Base-by-base conservation (phyloP, 2,888 invertebrate genomes). In the Fragum fragum region DNA sequence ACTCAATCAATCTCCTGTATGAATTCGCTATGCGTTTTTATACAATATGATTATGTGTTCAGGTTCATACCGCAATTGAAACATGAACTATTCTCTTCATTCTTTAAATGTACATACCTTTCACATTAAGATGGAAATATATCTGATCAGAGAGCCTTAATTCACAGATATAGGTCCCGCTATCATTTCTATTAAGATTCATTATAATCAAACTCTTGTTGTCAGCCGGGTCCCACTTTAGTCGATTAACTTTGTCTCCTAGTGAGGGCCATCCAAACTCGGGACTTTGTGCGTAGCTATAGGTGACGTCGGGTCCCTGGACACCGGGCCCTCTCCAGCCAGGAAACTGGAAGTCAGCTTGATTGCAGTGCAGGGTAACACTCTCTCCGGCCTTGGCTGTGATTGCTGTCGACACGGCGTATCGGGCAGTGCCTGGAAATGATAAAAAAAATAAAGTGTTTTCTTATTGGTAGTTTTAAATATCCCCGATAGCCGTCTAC, bases 91-190 rank as follows among this genome's bases (percentile, higher is more conserved):
- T n/a, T n/a, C n/a, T n/a, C n/a, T n/a, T n/a, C n/a, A n/a, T n/a
- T n/a, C n/a, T n/a, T n/a, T 18, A 28, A 29, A 61, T 14, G 1
- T 5, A 32, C 61, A 18, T 6, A 61, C 61, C 61, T 61, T 29
- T 61, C 7, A 61, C 61, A 1, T 11, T 18, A 1, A 32, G n/a
- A 32, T 14, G 1, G n/a, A 61, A 47, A n/a, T 47, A 47, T 9
- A 47, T 47, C 47, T 47, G 47, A 2, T 47, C 47, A 9, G 3
- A 18, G 7, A 6, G 9, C 18, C 29, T n/a, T 16, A n/a, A 32
- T 61, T 61, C 61, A 61, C 61, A 61, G n/a, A 32, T 32, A 32
- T 61, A 61, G 5, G 9, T 32, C 32, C 61, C 61, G 36, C 61
- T 61, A 18, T 61, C 61, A 16, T 32, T n/a, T n/a, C n/a, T 28